Evolutionary conservation across 2,888 invertebrate species (phyloP).

Genomic region (Acrocera orbiculus): DNA sequence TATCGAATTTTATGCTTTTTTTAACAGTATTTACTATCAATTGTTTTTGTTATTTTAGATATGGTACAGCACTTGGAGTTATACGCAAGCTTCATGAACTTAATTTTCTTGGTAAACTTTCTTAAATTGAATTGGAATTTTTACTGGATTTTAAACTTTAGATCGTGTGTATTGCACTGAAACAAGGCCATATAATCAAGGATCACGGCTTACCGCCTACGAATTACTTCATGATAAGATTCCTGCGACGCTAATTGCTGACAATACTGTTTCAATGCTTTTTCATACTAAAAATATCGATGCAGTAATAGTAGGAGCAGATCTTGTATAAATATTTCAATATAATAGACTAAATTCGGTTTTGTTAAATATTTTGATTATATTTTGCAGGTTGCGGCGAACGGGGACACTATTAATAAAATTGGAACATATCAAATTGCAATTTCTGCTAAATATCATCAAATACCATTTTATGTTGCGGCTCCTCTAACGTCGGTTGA

Average conservation of each 20-base stretch:
- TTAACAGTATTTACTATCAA: no score
- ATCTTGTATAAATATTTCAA: slow-evolving; percentile 44
- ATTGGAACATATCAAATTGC: slow-evolving; percentile 95
- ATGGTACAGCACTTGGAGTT: slow-evolving; percentile 95
- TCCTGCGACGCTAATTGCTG: slow-evolving; percentile 82
- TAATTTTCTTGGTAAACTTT: slow-evolving; percentile 45
- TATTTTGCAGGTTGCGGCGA: slow-evolving; percentile 54
- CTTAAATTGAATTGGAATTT: not conserved
- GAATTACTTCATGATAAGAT: slow-evolving; percentile 86
- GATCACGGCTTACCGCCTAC: slow-evolving; percentile 86
- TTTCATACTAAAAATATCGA: slow-evolving; percentile 69
- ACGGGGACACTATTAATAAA: slow-evolving; percentile 98
- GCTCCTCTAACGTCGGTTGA: slow-evolving; percentile 89
- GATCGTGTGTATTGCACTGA: slow-evolving; percentile 91
- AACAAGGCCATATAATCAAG: slow-evolving; percentile 96
- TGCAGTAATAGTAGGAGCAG: slow-evolving; percentile 95
- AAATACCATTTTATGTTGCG: slow-evolving; percentile 88
- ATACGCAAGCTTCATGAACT: slow-evolving; percentile 63
- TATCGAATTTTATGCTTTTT: no score
- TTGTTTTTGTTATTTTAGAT: slow-evolving; percentile 21
- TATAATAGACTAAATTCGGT: not conserved
- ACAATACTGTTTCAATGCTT: slow-evolving; percentile 85
- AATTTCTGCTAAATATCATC: slow-evolving; percentile 75
- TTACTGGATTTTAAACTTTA: slow-evolving; percentile 25
- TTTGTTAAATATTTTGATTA: slow-evolving; percentile 3